Conservation (phyloP, 2,113 vertebrate species). For the Chlamydotis undulata region DNA sequence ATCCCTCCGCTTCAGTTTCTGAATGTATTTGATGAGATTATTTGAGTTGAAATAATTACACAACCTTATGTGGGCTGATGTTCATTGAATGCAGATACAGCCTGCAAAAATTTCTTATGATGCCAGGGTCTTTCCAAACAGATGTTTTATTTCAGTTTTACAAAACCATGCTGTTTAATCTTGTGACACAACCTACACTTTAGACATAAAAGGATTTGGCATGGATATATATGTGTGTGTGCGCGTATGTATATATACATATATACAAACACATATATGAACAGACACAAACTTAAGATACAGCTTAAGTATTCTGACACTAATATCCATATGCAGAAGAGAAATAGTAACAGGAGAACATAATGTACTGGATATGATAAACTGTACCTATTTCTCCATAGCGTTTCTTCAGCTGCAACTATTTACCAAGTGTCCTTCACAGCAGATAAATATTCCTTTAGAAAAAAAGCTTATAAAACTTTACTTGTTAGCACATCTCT, state of each 20-base stretch:
- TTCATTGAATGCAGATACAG: conserved; percentile 6
- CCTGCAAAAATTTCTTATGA: not conserved
- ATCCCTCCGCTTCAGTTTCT: not conserved
- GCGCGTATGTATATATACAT: accelerated
- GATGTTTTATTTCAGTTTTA: conserved; percentile 68
- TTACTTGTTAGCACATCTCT: not conserved
- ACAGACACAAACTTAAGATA: not conserved
- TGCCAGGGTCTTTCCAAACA: conserved; percentile 39
- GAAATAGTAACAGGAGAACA: conserved; percentile 27
- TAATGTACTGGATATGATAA: not conserved
- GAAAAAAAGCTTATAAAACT: not conserved
- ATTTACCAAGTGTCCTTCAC: conserved; percentile 24
- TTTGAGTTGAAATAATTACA: conserved; percentile 32
- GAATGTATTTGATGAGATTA: not conserved
- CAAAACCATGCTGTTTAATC: conserved; percentile 50
- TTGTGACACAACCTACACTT: conserved; percentile 51
- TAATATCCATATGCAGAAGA: not conserved
- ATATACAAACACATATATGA: not conserved
- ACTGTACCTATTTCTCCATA: not conserved
- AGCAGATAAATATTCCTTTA: not conserved
- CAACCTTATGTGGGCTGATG: not conserved
- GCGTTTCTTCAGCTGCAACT: conserved; percentile 14
- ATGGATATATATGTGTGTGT: not conserved
- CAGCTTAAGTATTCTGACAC: conserved; percentile 15
- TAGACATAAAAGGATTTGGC: conserved; percentile 50